Conservation (phyloP, 2,797 vertebrate genomes). For the Danio aesculapii region DNA sequence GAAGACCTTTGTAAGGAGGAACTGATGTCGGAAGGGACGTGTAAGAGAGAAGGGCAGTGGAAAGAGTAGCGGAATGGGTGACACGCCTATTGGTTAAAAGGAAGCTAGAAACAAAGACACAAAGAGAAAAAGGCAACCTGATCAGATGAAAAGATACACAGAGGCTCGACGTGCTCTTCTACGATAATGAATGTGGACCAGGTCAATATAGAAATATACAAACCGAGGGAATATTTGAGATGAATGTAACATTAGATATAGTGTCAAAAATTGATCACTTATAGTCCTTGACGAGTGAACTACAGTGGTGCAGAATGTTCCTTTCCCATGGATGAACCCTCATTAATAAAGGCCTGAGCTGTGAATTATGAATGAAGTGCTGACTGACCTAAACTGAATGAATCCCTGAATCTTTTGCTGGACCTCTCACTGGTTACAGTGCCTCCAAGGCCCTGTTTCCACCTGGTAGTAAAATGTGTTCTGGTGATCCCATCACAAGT, state of each 20-base stretch:
- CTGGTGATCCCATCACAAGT: background rate
- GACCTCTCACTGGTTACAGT: slow-evolving; percentile 24
- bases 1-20: slow-evolving; percentile 67
- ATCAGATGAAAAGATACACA: slow-evolving; percentile 54
- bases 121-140: slow-evolving; percentile 56
- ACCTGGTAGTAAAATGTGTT: background rate
- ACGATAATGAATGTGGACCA: slow-evolving; percentile 15
- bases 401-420: slow-evolving; percentile 52
- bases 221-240: background rate
- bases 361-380: slow-evolving; percentile 68
- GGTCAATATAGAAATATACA: slow-evolving; percentile 6
- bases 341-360: slow-evolving; percentile 45
- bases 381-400: slow-evolving; percentile 68
- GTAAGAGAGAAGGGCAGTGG: slow-evolving; percentile 55
- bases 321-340: slow-evolving; percentile 60
- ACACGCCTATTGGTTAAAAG: slow-evolving; percentile 63
- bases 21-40: slow-evolving; percentile 52
- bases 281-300: slow-evolving; percentile 40
- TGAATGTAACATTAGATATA: slow-evolving; percentile 24
- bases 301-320: slow-evolving; percentile 30
- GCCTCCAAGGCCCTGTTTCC: background rate
- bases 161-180: slow-evolving; percentile 45
- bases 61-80: slow-evolving; percentile 60
- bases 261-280: slow-evolving; percentile 42
- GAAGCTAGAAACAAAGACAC: slow-evolving; percentile 56